Evolutionary conservation across 2,888 invertebrate species (phyloP).

Genomic region (Troides helena): DNA sequence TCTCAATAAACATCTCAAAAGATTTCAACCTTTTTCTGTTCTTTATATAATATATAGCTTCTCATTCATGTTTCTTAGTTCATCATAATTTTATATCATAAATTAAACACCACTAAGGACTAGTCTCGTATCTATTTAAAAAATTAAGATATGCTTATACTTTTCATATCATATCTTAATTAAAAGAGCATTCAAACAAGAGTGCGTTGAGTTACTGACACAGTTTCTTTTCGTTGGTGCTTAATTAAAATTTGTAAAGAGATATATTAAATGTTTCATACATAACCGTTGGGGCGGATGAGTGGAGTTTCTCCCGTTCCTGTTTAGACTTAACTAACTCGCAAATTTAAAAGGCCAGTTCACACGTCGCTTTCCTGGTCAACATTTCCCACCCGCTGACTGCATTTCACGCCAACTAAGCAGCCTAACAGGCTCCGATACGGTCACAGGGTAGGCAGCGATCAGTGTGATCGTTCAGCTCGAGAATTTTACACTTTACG

Average conservation of each 20-base stretch:
- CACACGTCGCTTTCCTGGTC: slow-evolving; percentile 38
- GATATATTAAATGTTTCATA: slow-evolving; percentile 1
- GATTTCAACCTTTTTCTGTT: no score
- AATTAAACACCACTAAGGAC: background rate
- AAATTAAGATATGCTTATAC: background rate
- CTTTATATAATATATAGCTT: background rate
- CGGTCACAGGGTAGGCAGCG: slow-evolving; percentile 22
- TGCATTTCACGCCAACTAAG: slow-evolving; percentile 46
- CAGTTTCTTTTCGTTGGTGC: background rate
- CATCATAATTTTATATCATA: background rate
- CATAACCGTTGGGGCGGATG: background rate
- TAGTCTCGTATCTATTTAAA: background rate
- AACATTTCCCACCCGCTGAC: slow-evolving; percentile 41
- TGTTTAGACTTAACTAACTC: slow-evolving; percentile 13
- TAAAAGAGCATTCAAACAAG: slow-evolving; percentile 8
- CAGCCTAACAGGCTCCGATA: slow-evolving; percentile 32
- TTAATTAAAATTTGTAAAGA: slow-evolving; percentile 13
- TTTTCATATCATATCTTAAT: background rate
- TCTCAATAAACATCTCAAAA: no score
- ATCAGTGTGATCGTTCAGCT: slow-evolving; percentile 40
- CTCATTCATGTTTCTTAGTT: background rate
- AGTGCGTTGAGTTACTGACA: slow-evolving; percentile 4
- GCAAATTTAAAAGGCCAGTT: slow-evolving; percentile 24
- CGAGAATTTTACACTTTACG: slow-evolving; percentile 48
- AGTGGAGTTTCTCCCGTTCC: background rate